Conservation (phyloP, 2,113 vertebrate genomes). For the Gallinago paraguaiae region DNA sequence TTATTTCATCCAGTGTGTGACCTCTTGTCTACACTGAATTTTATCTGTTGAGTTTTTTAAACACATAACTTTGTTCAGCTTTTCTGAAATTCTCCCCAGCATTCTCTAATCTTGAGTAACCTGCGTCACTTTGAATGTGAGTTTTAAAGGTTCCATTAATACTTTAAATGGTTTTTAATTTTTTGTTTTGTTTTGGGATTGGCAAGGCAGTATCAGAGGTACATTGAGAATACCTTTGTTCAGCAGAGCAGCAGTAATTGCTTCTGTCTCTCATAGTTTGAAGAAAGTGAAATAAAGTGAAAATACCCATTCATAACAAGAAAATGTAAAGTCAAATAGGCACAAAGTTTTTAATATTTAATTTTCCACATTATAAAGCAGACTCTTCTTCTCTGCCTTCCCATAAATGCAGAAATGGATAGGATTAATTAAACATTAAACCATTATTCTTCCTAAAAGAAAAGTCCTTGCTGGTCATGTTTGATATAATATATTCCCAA, state of each 20-base stretch:
- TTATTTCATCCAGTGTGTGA: constrained; percentile 24
- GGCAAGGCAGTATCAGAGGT: constrained; percentile 48
- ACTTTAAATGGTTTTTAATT: constrained; percentile 45
- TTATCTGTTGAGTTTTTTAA: constrained; percentile 50
- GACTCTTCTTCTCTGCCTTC: constrained; percentile 71
- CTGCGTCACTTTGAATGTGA: background rate
- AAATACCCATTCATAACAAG: constrained; percentile 77
- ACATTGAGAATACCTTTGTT: constrained; percentile 61
- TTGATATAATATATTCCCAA: constrained; percentile 71
- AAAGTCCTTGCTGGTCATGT: constrained; percentile 67
- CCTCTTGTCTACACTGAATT: constrained; percentile 35
- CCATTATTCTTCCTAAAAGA: constrained; percentile 76
- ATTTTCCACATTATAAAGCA: constrained; percentile 83
- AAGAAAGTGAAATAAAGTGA: constrained; percentile 72
- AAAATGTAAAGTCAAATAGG: constrained; percentile 80
- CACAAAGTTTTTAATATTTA: constrained; percentile 83
- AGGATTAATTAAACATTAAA: constrained; percentile 83
- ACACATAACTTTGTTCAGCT: constrained; percentile 28
- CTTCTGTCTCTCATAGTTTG: constrained; percentile 69
- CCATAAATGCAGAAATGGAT: constrained; percentile 80
- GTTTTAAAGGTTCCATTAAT: constrained; percentile 62
- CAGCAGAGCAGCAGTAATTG: constrained; percentile 61
- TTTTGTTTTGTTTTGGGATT: constrained; percentile 69
- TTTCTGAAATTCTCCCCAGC: constrained; percentile 6
- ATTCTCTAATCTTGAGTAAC: constrained; percentile 51